Percentiles rank a stretch among this genome's conserved stretches.
These are phyloP conservation scores for Catotricha subobsoleta DNA, from an alignment of 2,888 invertebrate genomes.

Conservation along the genomic window DNA sequence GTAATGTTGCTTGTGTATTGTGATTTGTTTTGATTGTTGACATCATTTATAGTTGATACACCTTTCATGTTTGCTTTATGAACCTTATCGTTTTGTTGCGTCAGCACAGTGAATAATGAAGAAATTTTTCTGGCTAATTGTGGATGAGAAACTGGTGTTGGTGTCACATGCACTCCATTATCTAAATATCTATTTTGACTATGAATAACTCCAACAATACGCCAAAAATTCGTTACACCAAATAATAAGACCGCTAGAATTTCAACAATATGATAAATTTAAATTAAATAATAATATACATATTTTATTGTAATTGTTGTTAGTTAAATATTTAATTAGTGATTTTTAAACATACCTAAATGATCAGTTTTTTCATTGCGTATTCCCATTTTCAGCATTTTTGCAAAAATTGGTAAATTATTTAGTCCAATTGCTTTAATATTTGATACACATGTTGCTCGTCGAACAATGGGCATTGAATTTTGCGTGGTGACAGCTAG, in stretches of 20 bases:
- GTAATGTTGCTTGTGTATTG: background rate
- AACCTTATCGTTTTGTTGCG: background rate
- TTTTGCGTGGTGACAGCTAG: slow-evolving; percentile 22
- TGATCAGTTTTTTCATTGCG: slow-evolving; percentile 14
- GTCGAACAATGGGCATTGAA: slow-evolving; percentile 22
- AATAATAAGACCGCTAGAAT: slow-evolving; percentile 17
- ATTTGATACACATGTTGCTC: slow-evolving; percentile 22
- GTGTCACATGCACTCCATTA: slow-evolving; percentile 21
- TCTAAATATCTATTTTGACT: slow-evolving; percentile 15
- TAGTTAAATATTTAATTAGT: too few relatives aligned
- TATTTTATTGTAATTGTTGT: background rate
- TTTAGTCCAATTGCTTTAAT: slow-evolving; percentile 17
- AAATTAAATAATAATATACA: background rate
- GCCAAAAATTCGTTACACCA: slow-evolving; percentile 11
- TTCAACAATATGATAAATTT: background rate
- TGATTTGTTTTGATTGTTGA: background rate
- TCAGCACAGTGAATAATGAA: slow-evolving; percentile 18
- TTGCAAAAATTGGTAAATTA: slow-evolving; percentile 19
- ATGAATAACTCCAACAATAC: slow-evolving; percentile 21
- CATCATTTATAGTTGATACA: background rate
- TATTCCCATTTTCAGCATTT: slow-evolving; percentile 17
- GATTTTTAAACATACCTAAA: slow-evolving; percentile 12
- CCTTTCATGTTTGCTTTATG: background rate
- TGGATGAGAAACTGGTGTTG: slow-evolving; percentile 26
- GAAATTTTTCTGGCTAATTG: slow-evolving; percentile 26